Base-by-base conservation (phyloP, 1,140 invertebrate genomes). In the Drosophila chauvacae region DNA sequence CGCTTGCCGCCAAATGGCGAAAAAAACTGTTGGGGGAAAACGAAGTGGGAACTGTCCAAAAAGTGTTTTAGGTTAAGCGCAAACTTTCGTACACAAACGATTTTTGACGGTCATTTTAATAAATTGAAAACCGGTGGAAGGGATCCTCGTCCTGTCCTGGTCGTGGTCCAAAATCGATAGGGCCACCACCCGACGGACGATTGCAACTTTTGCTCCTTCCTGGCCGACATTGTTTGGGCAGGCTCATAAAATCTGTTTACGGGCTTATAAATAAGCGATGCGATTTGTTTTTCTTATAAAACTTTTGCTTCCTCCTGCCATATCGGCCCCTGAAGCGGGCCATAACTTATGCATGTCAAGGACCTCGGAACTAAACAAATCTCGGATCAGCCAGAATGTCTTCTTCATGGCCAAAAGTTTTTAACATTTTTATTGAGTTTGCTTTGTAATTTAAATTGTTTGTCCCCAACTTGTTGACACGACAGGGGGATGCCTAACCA, bases 371-470 rank as follows among this genome's bases (percentile, higher is more conserved):
- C 77, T 81, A 77, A 87, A 77, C 76, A 88, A 87, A 82, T 83
- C 78, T 66, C 64, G 30, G 66, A 53, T 70, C 63, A 68, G 66
- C 62, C 39, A 14, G 63, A 68, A 68, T 53, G 62, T 69, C 35
- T 71, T 72, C 42, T 41, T 79, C 70, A 63, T 68, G 73, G 47
- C 80, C 74, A 53, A 80, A 87, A 62, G 82, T 90, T 84, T 90
- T 71, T 69, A 56, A 80, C 80, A 83, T 88, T 88, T 87, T 88
- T 87, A 84, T 87, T 90, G 81, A 87, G 85, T 87, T 87, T 88
- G 80, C 81, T 84, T 88, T 87, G 85, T 90, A 87, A 87, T 87
- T 87, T 87, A 87, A 87, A 84, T 87, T 88, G 84, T 87, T 88
- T 87, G 84, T 57, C 64, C 66, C 51, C 66, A 73, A 88, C 83